A percentile compares a stretch with the other conserved stretches of the same genome.
Evolutionary conservation across 1,140 invertebrate species (phyloP).

Genomic region (Eumeta japonica): DNA sequence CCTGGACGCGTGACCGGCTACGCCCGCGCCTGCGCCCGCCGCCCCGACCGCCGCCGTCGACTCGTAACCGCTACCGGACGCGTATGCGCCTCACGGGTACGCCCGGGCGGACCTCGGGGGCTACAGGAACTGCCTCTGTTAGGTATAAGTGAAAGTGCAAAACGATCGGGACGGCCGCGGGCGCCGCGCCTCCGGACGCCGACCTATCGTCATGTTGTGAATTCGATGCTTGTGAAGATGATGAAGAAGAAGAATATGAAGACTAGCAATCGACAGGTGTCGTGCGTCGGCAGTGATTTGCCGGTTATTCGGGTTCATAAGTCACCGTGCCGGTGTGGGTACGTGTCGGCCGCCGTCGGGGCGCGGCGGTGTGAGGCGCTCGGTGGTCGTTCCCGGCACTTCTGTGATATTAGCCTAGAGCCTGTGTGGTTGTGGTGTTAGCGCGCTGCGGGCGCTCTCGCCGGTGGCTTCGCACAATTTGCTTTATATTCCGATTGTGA

Average conservation of each 20-base stretch:
- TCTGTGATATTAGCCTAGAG: slow-evolving; percentile 56
- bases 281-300: too few relatives aligned
- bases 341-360: slow-evolving; percentile 11
- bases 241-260: slow-evolving; percentile 46
- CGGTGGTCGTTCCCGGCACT: slow-evolving; percentile 48
- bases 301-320: too few relatives aligned
- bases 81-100: slow-evolving; percentile 12
- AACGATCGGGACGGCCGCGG: slow-evolving; percentile 52
- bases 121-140: slow-evolving; percentile 9
- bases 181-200: background rate
- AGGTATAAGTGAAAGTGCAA: slow-evolving; percentile 56
- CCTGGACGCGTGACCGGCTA: slow-evolving; percentile 52
- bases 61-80: slow-evolving; percentile 19
- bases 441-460: too few relatives aligned
- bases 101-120: slow-evolving; percentile 16
- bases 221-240: background rate
- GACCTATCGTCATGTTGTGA: background rate
- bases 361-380: slow-evolving; percentile 8
- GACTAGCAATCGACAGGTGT: too few relatives aligned
- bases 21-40: slow-evolving; percentile 50
- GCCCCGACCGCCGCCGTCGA: slow-evolving; percentile 5
- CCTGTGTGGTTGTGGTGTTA: slow-evolving; percentile 54
- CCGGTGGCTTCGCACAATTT: background rate
- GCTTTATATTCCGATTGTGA: background rate
- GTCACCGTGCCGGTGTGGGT: slow-evolving; percentile 23